Evolutionary conservation across 2,888 invertebrate genomes (phyloP), one percentile per base, ranked within the genome.

Genomic region (Scaptomyza polygonia): DNA sequence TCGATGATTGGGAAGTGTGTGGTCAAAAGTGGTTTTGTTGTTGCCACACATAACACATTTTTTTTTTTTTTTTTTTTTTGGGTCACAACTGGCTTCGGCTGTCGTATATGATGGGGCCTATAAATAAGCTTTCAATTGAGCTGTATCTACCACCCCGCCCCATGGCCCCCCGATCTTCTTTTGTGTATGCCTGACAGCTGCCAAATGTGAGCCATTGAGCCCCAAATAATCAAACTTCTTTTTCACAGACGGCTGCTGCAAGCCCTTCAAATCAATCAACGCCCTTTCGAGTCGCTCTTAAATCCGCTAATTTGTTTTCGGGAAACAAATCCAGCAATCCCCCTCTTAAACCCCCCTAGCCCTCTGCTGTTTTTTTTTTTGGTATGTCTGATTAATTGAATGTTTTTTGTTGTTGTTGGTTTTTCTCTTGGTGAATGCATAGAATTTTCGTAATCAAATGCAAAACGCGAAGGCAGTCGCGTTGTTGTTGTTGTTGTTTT

Each of bases 101-200:
- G 76, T 71, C 76, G 39, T 25, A 45, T 30, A 52, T 52, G 56
- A 67, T 58, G 67, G 47, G 57, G 52, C 62, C 72, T 67, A 84
- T 84, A 84, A 83, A 77, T 86, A 83, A 74, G 68, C 62, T 78
- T 62, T 82, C 86, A 80, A 80, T 80, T 85, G 82, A 80, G 86
- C 77, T 64, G 82, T 78, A 56, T 8, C 12, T 5, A 2, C 18
- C 21, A 5, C n/a, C n/a, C 3, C 21, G 21, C n/a, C 3, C 18
- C 9, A 7, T 0, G 16, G n/a, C 53, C 1, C 8, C n/a, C 1
- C 6, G 5, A n/a, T 30, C n/a, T n/a, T 52, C 27, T 14, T 36
- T 14, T 36, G 7, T 36, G 14, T 18, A 12, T 9, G 16, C 30
- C 40, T 75, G 82, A 72, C 85, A 78, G 82, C 85, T 85, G 85